phyloP scores from a whole-genome alignment of 2,888 invertebrate genomes.

The Tiphia femorata region DNA sequence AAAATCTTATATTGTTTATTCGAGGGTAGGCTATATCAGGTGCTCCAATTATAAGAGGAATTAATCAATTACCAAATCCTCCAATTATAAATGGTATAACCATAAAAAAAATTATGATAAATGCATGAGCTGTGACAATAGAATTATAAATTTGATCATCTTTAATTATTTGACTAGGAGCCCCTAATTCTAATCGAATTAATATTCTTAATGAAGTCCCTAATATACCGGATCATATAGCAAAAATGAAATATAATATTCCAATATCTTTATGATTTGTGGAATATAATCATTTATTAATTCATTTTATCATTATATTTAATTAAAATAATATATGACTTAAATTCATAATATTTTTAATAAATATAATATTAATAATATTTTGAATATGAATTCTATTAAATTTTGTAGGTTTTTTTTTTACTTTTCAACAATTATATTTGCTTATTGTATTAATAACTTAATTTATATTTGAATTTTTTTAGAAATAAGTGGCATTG shows the following conservation, averaged over 20 bases:
- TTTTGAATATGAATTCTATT: too few species aligned
- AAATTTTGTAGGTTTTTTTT: too few species aligned
- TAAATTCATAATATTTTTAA: constrained; percentile 52
- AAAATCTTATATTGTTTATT: constrained; percentile 89
- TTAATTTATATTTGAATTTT: too few species aligned
- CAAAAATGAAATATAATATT: constrained; percentile 50
- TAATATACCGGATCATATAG: constrained; percentile 77
- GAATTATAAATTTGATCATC: constrained; percentile 85
- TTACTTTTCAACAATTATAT: too few species aligned
- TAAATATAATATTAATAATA: too few species aligned
- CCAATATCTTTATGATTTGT: constrained; percentile 83
- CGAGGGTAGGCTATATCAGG: constrained; percentile 88
- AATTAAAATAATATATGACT: constrained; percentile 75
- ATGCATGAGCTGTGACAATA: constrained; percentile 84
- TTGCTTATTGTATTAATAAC: too few species aligned
- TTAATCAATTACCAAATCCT: constrained; percentile 86
- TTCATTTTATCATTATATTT: constrained; percentile 79
- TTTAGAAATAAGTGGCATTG: too few species aligned
- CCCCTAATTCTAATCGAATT: constrained; percentile 81
- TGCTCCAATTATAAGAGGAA: constrained; percentile 81
- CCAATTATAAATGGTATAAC: constrained; percentile 83
- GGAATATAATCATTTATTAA: constrained; percentile 64
- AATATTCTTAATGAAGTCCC: constrained; percentile 79
- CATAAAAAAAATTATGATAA: constrained; percentile 87
- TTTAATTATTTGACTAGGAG: constrained; percentile 76